Evolutionary conservation across 2,888 invertebrate genomes (phyloP).

Genomic region (Eudasyphora cyanicolor): DNA sequence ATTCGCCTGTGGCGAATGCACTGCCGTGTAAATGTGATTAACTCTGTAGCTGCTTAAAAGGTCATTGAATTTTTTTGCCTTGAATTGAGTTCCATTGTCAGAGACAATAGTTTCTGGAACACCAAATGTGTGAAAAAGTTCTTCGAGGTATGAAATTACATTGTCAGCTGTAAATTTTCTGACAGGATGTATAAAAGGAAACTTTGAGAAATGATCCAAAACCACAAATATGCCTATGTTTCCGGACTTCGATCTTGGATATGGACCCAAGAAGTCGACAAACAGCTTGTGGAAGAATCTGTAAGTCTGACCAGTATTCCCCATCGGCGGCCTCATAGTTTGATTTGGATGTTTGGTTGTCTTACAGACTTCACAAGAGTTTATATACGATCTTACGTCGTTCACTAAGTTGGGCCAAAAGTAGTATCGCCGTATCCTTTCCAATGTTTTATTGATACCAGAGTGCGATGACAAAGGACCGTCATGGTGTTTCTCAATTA

Average conservation of each 20-base stretch:
- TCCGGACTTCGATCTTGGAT: background rate
- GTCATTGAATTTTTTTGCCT: too few relatives aligned
- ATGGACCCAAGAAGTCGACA: constrained; percentile 41
- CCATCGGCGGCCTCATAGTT: constrained; percentile 35
- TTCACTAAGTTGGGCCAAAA: constrained; percentile 37
- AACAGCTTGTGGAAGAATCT: constrained; percentile 37
- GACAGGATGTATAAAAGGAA: background rate
- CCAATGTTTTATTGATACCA: constrained; percentile 45
- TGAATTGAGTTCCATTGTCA: too few relatives aligned
- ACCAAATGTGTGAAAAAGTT: too few relatives aligned
- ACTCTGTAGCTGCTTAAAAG: too few relatives aligned
- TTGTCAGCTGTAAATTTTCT: too few relatives aligned
- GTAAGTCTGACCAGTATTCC: background rate
- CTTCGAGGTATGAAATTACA: too few relatives aligned
- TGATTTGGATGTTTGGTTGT: constrained; percentile 32
- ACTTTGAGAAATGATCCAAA: background rate
- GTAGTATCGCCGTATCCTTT: constrained; percentile 35
- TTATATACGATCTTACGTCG: constrained; percentile 16
- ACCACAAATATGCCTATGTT: background rate
- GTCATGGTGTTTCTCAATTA: background rate
- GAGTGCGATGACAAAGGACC: constrained; percentile 18
- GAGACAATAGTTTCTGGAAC: too few relatives aligned
- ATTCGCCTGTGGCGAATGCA: too few relatives aligned
- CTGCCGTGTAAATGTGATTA: too few relatives aligned
- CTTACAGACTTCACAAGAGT: constrained; percentile 33